A percentile compares a stretch with the other conserved stretches of the same genome.
Evolutionary conservation across 64 coral and sea anemone genomes (phyloP).

Genomic region (Stylophora pistillata): DNA sequence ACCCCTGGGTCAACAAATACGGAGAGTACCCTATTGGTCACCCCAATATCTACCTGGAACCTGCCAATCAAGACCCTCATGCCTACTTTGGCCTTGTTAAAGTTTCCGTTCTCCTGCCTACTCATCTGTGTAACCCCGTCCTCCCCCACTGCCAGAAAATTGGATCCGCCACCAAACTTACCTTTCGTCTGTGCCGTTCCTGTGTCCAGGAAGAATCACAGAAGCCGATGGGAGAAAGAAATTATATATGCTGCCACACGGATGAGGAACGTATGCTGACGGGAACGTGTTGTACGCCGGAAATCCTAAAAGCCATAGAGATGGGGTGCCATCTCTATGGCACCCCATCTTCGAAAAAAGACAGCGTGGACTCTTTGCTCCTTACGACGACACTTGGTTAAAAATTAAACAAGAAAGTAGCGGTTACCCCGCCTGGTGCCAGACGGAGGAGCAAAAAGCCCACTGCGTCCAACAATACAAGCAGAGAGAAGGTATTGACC

Average conservation of each 20-base stretch:
- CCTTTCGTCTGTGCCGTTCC: conserved; percentile 34
- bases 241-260: background rate
- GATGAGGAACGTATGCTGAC: background rate
- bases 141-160: background rate
- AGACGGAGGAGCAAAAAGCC: no score
- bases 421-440: no score
- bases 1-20: conserved; percentile 16
- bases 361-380: background rate
- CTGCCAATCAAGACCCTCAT: background rate
- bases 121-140: conserved; percentile 5
- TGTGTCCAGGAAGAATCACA: conserved; percentile 4
- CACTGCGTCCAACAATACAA: background rate
- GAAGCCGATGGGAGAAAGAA: background rate
- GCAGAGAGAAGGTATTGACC: background rate
- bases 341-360: background rate
- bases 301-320: conserved; percentile 26
- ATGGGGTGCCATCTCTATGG: conserved; percentile 21
- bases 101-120: background rate
- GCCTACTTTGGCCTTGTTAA: background rate
- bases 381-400: background rate
- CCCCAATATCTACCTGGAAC: background rate
- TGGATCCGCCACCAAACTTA: no score
- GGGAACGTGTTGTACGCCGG: conserved; percentile 15
- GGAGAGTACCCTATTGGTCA: background rate
- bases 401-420: background rate